A percentile compares a stretch with the other conserved stretches of the same genome.
These are phyloP conservation scores for Hermaeophaga mercurialis DNA, from an alignment of 2,888 invertebrate genomes.

Conservation along the genomic window DNA sequence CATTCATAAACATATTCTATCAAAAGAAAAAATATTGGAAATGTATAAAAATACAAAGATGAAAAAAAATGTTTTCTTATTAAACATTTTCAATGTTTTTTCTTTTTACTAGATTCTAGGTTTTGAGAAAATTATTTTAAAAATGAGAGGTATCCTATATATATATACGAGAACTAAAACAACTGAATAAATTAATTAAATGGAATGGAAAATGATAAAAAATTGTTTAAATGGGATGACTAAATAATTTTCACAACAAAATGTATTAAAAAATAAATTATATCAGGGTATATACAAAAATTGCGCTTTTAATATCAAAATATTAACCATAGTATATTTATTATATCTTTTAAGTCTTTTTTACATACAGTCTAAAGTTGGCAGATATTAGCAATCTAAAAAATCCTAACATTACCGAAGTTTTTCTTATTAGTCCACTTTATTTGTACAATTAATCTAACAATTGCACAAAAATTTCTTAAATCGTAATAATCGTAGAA, in stretches of 20 bases:
- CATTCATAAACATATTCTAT: slow-evolving; percentile 12
- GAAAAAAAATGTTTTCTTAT: too few species aligned
- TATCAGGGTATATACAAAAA: slow-evolving; percentile 11
- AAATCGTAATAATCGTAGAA: too few species aligned
- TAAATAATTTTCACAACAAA: slow-evolving; percentile 8
- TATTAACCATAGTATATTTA: slow-evolving; percentile 17
- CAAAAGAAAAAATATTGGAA: slow-evolving; percentile 1
- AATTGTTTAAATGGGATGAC: slow-evolving; percentile 10
- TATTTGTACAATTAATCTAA: too few species aligned
- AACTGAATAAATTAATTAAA: slow-evolving; percentile 22
- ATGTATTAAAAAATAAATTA: slow-evolving; percentile 20
- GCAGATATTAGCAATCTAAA: not conserved
- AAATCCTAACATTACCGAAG: too few species aligned
- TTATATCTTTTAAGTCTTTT: slow-evolving; percentile 5
- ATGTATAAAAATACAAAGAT: too few species aligned
- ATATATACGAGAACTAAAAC: slow-evolving; percentile 2
- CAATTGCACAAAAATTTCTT: too few species aligned
- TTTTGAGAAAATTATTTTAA: too few species aligned
- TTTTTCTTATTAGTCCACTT: too few species aligned
- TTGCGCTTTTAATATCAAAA: slow-evolving; percentile 8
- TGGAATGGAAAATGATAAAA: slow-evolving; percentile 25
- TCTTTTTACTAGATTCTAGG: too few species aligned
- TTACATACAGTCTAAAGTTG: slow-evolving; percentile 13
- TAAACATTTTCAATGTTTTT: too few species aligned
- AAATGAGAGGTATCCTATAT: not conserved